Conservation (phyloP, 2,888 invertebrate species). For the Merodon equestris region DNA sequence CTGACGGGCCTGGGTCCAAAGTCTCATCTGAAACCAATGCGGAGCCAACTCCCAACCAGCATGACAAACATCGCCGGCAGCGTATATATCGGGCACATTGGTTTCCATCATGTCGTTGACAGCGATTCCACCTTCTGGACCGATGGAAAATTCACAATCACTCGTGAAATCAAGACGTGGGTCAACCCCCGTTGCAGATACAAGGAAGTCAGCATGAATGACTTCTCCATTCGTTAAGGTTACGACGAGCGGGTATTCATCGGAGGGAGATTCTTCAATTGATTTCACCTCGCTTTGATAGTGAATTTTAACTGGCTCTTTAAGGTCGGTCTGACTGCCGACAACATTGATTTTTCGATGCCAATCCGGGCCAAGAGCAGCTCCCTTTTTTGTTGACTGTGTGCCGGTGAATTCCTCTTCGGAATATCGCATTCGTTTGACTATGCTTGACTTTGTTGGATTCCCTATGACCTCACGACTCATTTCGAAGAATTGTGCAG, state of each 20-base stretch:
- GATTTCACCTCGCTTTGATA: slow-evolving; percentile 81
- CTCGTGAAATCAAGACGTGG: slow-evolving; percentile 83
- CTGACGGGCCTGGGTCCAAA: slow-evolving; percentile 99
- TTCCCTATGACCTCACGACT: slow-evolving; percentile 48
- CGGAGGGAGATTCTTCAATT: slow-evolving; percentile 62
- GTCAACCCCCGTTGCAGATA: slow-evolving; percentile 96
- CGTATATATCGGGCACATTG: slow-evolving; percentile 88
- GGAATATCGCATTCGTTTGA: slow-evolving; percentile 85
- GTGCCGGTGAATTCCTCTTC: slow-evolving; percentile 78
- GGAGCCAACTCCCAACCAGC: slow-evolving; percentile 88
- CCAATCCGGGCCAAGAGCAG: slow-evolving; percentile 99
- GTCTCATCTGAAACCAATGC: slow-evolving; percentile 96
- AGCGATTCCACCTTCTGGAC: slow-evolving; percentile 88
- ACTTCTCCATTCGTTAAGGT: slow-evolving; percentile 85
- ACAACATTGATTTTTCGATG: slow-evolving; percentile 84
- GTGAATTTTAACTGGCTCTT: slow-evolving; percentile 81
- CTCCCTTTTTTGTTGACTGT: slow-evolving; percentile 82
- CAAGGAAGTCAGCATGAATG: slow-evolving; percentile 88
- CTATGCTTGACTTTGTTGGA: slow-evolving; percentile 71
- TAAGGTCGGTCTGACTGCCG: slow-evolving; percentile 78
- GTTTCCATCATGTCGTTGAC: slow-evolving; percentile 94
- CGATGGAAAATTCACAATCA: slow-evolving; percentile 80
- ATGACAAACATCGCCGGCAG: slow-evolving; percentile 96
- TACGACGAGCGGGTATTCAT: slow-evolving; percentile 85
- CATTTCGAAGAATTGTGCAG: slow-evolving; percentile 90